These are phyloP conservation scores for Leptarthrus brevirostris DNA, from an alignment of 2,888 invertebrate species.

Conservation along the genomic window DNA sequence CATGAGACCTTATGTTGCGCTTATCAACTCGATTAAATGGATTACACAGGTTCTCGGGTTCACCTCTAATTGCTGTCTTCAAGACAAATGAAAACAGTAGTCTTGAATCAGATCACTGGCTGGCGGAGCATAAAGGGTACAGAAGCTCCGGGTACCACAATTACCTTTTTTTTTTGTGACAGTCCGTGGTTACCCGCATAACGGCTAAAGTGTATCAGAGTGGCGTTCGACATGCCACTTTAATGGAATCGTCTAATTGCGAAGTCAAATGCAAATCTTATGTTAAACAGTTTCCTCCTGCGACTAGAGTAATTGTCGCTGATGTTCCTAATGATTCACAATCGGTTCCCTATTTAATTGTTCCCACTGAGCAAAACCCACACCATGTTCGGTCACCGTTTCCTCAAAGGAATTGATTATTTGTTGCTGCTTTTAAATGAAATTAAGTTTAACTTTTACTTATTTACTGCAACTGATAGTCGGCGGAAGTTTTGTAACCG, in stretches of 20 bases:
- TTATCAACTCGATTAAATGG: constrained; percentile 43
- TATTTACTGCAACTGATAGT: constrained; percentile 25
- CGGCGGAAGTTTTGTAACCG: neutral
- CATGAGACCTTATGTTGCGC: constrained; percentile 7
- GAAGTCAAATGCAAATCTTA: constrained; percentile 57
- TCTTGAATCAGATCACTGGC: constrained; percentile 32
- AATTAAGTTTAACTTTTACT: constrained; percentile 18
- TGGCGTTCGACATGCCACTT: constrained; percentile 57
- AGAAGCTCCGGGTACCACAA: neutral
- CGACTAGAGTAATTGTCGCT: constrained; percentile 29
- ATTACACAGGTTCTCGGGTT: constrained; percentile 41
- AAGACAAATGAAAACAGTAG: constrained; percentile 35
- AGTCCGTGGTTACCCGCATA: constrained; percentile 38
- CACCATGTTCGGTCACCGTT: neutral
- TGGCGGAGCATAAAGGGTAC: neutral
- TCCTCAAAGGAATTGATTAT: neutral
- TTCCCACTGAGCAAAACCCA: neutral
- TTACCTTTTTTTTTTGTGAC: neutral
- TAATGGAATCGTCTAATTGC: constrained; percentile 58
- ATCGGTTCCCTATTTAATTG: constrained; percentile 30
- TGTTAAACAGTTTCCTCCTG: constrained; percentile 56
- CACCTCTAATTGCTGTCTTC: constrained; percentile 42
- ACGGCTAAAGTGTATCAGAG: constrained; percentile 40
- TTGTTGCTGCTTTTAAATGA: constrained; percentile 44
- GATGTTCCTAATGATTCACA: constrained; percentile 40